These are phyloP conservation scores for Podarcis raffonei DNA, from an alignment of 2,113 vertebrate species.

Conservation along the genomic window DNA sequence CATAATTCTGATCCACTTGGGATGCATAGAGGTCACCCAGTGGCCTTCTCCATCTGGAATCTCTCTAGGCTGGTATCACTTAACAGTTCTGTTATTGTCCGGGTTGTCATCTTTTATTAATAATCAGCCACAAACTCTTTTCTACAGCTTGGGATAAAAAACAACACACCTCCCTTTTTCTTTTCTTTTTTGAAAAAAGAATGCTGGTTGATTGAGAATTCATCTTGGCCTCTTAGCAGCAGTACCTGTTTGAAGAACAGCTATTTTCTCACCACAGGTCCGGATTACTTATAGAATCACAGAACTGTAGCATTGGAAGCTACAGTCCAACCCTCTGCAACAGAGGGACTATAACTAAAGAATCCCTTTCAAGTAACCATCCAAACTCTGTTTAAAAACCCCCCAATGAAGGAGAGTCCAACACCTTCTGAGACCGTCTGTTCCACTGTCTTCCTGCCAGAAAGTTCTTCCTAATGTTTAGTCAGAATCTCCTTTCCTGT, in stretches of 20 bases:
- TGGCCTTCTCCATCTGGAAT: background rate
- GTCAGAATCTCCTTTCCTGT: too few species aligned
- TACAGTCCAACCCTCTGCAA: too few species aligned
- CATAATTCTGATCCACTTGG: background rate
- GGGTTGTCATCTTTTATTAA: constrained; percentile 18
- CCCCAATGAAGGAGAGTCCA: too few species aligned
- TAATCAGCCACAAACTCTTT: background rate
- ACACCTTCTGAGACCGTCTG: too few species aligned
- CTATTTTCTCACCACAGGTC: background rate
- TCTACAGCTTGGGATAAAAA: background rate
- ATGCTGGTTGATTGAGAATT: background rate
- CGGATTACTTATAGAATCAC: background rate
- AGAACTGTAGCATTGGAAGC: too few species aligned
- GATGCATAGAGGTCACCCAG: background rate
- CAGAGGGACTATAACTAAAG: too few species aligned
- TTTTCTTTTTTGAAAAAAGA: background rate
- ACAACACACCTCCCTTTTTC: background rate
- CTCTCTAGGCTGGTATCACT: background rate
- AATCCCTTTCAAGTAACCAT: too few species aligned
- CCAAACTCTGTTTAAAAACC: too few species aligned
- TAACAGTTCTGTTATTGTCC: background rate
- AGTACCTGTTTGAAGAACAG: background rate
- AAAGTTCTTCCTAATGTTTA: too few species aligned
- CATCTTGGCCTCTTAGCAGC: background rate
- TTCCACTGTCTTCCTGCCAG: too few species aligned